phyloP scores from a whole-genome alignment of 2,113 vertebrate genomes.

The Rhegmatorhina hoffmannsi region DNA sequence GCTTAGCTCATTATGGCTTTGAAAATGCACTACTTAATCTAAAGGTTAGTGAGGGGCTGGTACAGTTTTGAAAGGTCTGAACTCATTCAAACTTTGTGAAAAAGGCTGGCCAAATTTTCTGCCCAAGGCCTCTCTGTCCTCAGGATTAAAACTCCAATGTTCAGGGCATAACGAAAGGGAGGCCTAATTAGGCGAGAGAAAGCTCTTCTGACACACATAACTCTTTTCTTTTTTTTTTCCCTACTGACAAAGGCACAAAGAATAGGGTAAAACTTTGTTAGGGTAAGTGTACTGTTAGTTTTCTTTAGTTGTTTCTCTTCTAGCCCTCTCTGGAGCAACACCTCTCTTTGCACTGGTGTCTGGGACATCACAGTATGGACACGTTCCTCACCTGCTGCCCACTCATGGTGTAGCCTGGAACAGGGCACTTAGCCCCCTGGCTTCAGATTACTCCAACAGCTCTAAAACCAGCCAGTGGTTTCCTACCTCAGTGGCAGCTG shows the following conservation, averaged over 20 bases:
- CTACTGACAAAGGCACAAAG: slow-evolving; percentile 11
- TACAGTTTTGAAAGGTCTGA: slow-evolving; percentile 47
- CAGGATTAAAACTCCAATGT: slow-evolving; percentile 51
- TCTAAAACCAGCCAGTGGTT: neutral
- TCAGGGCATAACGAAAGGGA: slow-evolving; percentile 30
- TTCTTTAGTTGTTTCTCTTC: slow-evolving; percentile 13
- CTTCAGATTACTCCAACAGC: neutral
- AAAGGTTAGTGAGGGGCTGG: slow-evolving; percentile 28
- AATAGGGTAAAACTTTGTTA: slow-evolving; percentile 31
- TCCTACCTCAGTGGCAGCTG: neutral
- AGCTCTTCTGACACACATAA: slow-evolving; percentile 30
- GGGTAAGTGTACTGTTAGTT: neutral
- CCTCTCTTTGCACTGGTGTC: neutral
- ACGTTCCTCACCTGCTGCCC: neutral
- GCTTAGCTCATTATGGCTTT: slow-evolving; percentile 45
- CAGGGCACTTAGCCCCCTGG: neutral
- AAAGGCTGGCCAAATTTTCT: slow-evolving; percentile 47
- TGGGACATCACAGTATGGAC: neutral
- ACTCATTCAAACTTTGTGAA: slow-evolving; percentile 39
- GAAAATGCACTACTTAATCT: slow-evolving; percentile 41
- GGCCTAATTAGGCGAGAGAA: slow-evolving; percentile 18
- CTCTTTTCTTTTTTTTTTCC: neutral
- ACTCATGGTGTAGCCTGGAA: neutral
- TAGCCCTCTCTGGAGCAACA: neutral
- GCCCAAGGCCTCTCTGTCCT: slow-evolving; percentile 36